Evolutionary conservation across 2,113 vertebrate species (phyloP).

Genomic region (Guaruba guarouba): DNA sequence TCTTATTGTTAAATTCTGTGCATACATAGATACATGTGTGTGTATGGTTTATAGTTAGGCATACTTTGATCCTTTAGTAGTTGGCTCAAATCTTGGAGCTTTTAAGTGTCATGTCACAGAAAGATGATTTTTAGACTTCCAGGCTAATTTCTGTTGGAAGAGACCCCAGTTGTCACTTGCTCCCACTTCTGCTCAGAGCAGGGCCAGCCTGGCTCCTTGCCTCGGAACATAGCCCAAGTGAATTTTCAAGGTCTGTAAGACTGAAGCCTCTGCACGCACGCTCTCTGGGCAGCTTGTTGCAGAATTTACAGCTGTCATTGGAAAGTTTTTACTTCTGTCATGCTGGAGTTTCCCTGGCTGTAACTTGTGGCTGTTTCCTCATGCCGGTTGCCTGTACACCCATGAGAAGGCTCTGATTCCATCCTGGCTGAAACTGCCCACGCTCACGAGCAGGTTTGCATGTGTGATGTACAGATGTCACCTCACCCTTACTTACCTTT

Average conservation of each 20-base stretch:
- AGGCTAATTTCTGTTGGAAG: neutral
- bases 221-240: neutral
- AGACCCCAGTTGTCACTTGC: no score
- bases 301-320: neutral
- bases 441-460: fast-evolving
- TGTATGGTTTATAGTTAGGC: neutral
- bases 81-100: neutral
- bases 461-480: neutral
- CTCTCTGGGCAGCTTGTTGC: neutral
- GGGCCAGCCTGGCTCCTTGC: neutral
- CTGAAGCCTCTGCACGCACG: neutral
- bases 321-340: neutral
- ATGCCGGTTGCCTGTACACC: fast-evolving
- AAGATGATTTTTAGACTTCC: neutral
- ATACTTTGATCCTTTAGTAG: neutral
- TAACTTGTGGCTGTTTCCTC: neutral
- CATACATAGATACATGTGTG: neutral
- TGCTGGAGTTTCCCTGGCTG: neutral
- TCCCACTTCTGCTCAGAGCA: neutral
- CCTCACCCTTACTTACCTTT: neutral
- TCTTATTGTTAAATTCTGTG: neutral
- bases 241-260: neutral
- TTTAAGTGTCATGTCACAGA: neutral
- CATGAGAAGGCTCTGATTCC: neutral
- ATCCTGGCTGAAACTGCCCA: neutral